phyloP scores from a whole-genome alignment of 2,888 invertebrate genomes.

The Scaptodrosophila latifasciaeformis region DNA sequence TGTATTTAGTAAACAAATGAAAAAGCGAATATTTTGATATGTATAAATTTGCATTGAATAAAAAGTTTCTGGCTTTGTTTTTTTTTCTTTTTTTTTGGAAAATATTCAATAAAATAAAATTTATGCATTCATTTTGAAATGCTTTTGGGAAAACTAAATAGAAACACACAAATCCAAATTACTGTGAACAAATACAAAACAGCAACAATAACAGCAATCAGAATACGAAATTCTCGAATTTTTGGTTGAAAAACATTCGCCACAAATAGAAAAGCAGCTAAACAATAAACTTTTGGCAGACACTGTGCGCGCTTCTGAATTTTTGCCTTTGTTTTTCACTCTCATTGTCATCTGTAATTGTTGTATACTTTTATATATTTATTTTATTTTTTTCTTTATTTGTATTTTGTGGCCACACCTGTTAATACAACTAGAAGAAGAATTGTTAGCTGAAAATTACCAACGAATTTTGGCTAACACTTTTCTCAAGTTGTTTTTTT shows the following conservation, averaged over 20 bases:
- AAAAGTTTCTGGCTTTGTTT: neutral
- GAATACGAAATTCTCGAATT: neutral
- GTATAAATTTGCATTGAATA: neutral
- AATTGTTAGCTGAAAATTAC: neutral
- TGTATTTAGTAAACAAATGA: no score
- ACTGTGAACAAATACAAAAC: constrained; percentile 20
- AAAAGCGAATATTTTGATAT: no score
- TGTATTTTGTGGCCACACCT: constrained; percentile 4
- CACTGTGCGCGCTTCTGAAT: constrained; percentile 32
- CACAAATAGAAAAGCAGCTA: constrained; percentile 27
- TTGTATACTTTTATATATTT: no score
- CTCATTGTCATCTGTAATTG: neutral
- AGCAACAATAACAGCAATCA: constrained; percentile 3
- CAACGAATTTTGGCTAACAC: neutral
- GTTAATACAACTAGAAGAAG: neutral
- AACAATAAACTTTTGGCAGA: constrained; percentile 51
- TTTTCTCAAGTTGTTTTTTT: constrained; percentile 1
- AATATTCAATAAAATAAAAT: constrained; percentile 23
- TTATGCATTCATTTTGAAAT: constrained; percentile 21
- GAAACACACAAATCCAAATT: constrained; percentile 20
- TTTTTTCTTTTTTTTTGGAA: neutral
- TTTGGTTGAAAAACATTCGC: neutral
- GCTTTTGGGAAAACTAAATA: constrained; percentile 2
- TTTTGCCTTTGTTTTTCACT: neutral
- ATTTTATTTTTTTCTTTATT: no score